Conservation (phyloP, 2,888 invertebrate genomes). For the Ephialtes manifestator region DNA sequence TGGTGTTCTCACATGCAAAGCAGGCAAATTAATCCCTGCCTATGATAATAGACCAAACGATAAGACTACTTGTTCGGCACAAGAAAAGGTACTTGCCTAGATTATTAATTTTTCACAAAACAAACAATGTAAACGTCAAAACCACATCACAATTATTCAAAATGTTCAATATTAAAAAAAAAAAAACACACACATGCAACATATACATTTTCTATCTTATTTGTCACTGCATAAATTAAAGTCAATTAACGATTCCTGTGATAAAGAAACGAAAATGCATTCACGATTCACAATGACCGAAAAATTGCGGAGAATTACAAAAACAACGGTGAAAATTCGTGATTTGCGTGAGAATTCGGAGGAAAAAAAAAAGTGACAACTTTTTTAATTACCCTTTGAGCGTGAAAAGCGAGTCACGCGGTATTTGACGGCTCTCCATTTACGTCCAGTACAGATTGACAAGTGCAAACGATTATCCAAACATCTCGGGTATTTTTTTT, state of each 20-base stretch:
- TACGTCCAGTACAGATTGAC: constrained; percentile 66
- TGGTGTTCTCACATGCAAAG: neutral
- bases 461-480: constrained; percentile 44
- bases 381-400: constrained; percentile 70
- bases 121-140: neutral
- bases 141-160: neutral
- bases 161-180: neutral
- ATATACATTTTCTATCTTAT: neutral
- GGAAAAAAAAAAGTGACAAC: constrained; percentile 1
- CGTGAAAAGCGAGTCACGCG: constrained; percentile 70
- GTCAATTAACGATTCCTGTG: neutral
- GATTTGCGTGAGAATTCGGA: neutral
- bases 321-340: neutral
- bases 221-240: constrained; percentile 19
- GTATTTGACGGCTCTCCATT: constrained; percentile 76
- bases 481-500: neutral
- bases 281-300: neutral
- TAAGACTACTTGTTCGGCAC: neutral
- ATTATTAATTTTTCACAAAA: neutral
- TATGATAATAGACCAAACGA: neutral
- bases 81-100: neutral
- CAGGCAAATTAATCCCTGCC: neutral
- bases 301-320: neutral
- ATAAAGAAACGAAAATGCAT: neutral
- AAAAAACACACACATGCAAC: neutral